Percentiles rank a stretch among this genome's conserved stretches.
phyloP scores from a whole-genome alignment of 2,888 invertebrate species.

The Dastarcus helophoroides region DNA sequence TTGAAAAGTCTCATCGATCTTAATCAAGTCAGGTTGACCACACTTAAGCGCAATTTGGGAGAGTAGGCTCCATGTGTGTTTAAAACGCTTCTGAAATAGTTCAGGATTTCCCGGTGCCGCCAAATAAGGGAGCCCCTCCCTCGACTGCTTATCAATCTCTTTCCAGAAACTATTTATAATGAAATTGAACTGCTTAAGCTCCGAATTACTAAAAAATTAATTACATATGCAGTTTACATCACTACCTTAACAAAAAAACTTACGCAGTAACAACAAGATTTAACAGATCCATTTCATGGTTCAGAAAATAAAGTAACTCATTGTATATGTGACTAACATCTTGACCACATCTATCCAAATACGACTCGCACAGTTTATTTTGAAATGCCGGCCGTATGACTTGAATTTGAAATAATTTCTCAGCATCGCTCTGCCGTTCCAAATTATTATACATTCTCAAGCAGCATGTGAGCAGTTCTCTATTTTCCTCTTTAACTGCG shows the following conservation, averaged over 20 bases:
- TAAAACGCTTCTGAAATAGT: constrained; percentile 72
- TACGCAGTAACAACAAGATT: constrained; percentile 6
- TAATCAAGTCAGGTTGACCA: constrained; percentile 48
- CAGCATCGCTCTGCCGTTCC: constrained; percentile 57
- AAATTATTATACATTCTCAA: constrained; percentile 47
- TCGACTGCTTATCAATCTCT: constrained; percentile 69
- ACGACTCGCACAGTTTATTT: constrained; percentile 59
- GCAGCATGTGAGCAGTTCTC: constrained; percentile 46
- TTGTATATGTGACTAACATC: constrained; percentile 62
- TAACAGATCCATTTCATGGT: constrained; percentile 51
- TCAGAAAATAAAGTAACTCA: constrained; percentile 59
- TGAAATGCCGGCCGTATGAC: constrained; percentile 57
- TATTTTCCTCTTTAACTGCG: constrained; percentile 44
- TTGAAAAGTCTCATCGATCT: constrained; percentile 58
- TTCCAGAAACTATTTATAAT: constrained; percentile 81
- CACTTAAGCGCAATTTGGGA: constrained; percentile 55
- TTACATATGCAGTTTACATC: not conserved
- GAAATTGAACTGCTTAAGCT: constrained; percentile 53
- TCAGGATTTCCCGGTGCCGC: constrained; percentile 90
- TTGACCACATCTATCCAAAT: constrained; percentile 41
- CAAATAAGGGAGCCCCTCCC: constrained; percentile 69
- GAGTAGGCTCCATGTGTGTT: constrained; percentile 65
- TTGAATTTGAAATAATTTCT: constrained; percentile 55
- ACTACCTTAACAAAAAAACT: constrained; percentile 3
- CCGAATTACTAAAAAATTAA: constrained; percentile 28